phyloP scores from a whole-genome alignment of 2,888 invertebrate species.

The Drosophila fungiperda region DNA sequence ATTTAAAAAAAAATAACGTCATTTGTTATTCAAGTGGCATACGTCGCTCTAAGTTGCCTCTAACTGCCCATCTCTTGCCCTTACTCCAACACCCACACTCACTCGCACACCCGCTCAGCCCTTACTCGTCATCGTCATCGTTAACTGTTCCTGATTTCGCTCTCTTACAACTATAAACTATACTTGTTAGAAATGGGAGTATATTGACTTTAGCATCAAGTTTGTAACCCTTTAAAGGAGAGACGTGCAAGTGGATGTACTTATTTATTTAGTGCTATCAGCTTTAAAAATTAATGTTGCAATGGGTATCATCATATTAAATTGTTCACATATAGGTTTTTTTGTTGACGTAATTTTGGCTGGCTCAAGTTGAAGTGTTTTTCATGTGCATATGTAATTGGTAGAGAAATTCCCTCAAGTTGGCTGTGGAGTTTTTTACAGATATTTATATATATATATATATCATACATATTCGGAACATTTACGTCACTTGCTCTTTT shows the following conservation, averaged over 20 bases:
- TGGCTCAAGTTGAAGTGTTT: not conserved
- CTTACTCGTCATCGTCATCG: constrained; percentile 39
- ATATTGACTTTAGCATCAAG: not conserved
- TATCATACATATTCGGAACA: not conserved
- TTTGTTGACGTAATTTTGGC: not conserved
- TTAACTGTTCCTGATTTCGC: constrained; percentile 47
- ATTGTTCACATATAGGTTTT: not conserved
- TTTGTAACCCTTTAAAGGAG: not conserved
- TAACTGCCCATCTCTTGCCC: constrained; percentile 65
- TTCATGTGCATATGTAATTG: not conserved
- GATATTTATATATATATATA: too few relatives aligned
- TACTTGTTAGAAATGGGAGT: not conserved
- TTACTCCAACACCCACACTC: constrained; percentile 22
- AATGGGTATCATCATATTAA: not conserved
- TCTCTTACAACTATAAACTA: constrained; percentile 8
- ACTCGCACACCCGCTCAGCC: constrained; percentile 25
- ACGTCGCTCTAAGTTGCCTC: constrained; percentile 80
- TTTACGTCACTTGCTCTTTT: not conserved
- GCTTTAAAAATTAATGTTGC: not conserved
- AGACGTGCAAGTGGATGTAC: not conserved
- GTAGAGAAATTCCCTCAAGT: not conserved
- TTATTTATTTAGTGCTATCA: not conserved
- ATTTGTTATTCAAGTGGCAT: constrained; percentile 82
- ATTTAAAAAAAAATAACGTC: constrained; percentile 72
- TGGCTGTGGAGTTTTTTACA: not conserved